A percentile compares a stretch with the other conserved stretches of the same genome.
These are phyloP conservation scores for Drosophila kambysellisi DNA, from an alignment of 2,888 invertebrate species.

Conservation along the genomic window DNA sequence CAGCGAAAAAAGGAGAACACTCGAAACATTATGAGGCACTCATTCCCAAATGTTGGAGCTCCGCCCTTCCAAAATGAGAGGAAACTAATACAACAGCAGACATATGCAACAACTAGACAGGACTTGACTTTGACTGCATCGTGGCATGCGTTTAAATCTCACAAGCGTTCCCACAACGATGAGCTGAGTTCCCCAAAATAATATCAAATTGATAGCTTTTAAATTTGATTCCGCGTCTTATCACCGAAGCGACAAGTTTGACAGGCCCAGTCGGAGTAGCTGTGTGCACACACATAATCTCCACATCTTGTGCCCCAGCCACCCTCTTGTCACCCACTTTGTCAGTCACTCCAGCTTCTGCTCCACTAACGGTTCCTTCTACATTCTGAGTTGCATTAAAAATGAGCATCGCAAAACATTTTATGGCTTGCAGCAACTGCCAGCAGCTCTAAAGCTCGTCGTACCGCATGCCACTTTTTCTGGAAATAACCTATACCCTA, in stretches of 20 bases:
- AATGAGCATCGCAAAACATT: conserved; percentile 70
- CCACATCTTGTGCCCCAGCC: background rate
- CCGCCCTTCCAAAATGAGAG: conserved; percentile 15
- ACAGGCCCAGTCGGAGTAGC: conserved; percentile 60
- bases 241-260: conserved; percentile 65
- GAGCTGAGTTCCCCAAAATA: conserved; percentile 64
- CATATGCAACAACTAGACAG: conserved; percentile 16
- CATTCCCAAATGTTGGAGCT: conserved; percentile 32
- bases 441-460: conserved; percentile 38
- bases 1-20: conserved; percentile 38
- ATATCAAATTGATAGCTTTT: conserved; percentile 83
- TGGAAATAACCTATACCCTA: conserved; percentile 26
- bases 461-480: conserved; percentile 51
- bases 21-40: conserved; percentile 49
- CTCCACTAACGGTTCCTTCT: conserved; percentile 7
- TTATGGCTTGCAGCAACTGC: conserved; percentile 57
- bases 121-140: conserved; percentile 42
- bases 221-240: conserved; percentile 83
- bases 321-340: background rate
- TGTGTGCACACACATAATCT: conserved; percentile 26
- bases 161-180: conserved; percentile 48
- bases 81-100: conserved; percentile 12
- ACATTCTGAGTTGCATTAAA: conserved; percentile 70
- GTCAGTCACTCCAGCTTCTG: background rate
- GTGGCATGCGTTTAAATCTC: conserved; percentile 59